These are phyloP conservation scores for Prolemur simus DNA, from an alignment of 2,113 vertebrate species.

Conservation along the genomic window DNA sequence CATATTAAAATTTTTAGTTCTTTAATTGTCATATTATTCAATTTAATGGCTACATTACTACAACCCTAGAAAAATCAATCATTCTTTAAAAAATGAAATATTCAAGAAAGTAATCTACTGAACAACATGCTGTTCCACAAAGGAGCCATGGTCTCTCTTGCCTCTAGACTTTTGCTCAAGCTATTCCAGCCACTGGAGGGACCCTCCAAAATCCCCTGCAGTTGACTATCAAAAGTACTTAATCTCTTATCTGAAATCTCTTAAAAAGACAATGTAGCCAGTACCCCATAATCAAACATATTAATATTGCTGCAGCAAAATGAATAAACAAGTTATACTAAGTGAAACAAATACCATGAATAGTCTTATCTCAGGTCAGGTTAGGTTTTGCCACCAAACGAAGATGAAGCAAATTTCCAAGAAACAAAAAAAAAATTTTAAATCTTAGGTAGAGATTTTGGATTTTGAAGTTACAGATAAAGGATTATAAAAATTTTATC, in stretches of 20 bases:
- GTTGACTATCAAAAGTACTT: not conserved
- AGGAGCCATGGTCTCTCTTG: not conserved
- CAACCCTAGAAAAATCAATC: conserved; percentile 20
- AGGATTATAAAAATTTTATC: not conserved
- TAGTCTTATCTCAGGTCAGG: not conserved
- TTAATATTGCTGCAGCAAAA: conserved; percentile 33
- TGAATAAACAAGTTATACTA: not conserved
- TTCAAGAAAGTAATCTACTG: not conserved
- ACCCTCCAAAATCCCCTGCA: conserved; percentile 15
- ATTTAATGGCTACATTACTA: not conserved
- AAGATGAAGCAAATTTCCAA: conserved; percentile 14
- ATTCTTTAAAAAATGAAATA: not conserved
- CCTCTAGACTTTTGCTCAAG: not conserved
- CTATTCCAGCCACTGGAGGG: not conserved
- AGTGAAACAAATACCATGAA: not conserved
- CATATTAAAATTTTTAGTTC: not conserved
- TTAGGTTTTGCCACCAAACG: not conserved
- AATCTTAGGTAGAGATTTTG: not conserved
- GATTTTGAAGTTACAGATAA: conserved; percentile 28
- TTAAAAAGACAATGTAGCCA: not conserved
- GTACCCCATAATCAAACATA: not conserved
- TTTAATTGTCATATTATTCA: not conserved
- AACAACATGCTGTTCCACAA: not conserved
- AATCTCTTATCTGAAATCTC: not conserved
- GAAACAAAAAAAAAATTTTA: not conserved